Base-by-base conservation (phyloP, 1,140 invertebrate species). In the Dendroctonus ponderosae region DNA sequence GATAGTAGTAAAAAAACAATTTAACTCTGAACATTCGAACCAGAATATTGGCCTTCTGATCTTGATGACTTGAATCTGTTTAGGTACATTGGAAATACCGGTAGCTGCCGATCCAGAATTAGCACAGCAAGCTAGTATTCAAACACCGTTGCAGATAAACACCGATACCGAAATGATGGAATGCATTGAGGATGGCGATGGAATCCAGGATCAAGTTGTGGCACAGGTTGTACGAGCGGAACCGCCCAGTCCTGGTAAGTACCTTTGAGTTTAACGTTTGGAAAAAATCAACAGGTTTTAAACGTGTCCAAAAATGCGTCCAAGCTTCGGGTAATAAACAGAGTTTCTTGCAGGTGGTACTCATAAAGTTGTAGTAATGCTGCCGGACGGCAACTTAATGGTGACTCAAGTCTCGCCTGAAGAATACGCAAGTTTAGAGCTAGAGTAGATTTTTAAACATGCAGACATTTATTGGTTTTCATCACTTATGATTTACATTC, bases 391-490 rank as follows among this genome's bases (percentile, higher is more conserved):
- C 49, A 91, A 88, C 74, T 82, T 92, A 56, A 91, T 91, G 82
- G 89, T 92, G 84, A 92, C 91, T 14, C 89, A 92, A 79, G 86
- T 93, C 46, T 88, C 91, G 66, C 89, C 91, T 71, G 90, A 92
- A 73, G 90, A 93, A 73, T 93, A 90, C 72, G 87, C 87, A 70
- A 85, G 87, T 64, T 77, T 89, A 60, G 87, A 89, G 75, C 76
- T 87, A 38, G 85, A 86, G 62, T 71, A 71, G 37, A 26, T 9
- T 56, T 41, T 9, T 38, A 56, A 26, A 52, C 9, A 15, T 52
- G n/a, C 37, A n/a, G 37, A 15, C 26, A 9, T 52, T 52, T 52
- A n/a, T 15, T 52, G 9, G 26, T 26, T 26, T 26, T 26, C 26
- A 26, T 26, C 26, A 26, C 26, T 26, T 26, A 26, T 26, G 26